Evolutionary conservation across 2,888 invertebrate genomes (phyloP).

Genomic region (Isoperla grammatica): DNA sequence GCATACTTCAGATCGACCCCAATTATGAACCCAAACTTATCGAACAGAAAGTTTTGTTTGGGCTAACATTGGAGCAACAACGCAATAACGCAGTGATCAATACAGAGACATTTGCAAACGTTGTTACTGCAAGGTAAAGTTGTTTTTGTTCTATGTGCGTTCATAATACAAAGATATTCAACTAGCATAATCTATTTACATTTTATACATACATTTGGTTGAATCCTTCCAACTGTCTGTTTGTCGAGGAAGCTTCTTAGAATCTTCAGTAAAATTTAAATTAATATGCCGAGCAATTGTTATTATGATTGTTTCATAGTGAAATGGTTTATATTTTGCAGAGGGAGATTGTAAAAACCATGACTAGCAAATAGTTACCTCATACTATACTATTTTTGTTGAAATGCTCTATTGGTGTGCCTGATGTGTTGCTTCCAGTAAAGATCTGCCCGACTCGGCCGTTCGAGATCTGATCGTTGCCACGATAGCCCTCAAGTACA

Average conservation of each 20-base stretch:
- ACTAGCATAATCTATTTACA: too few species aligned
- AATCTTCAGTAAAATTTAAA: background rate
- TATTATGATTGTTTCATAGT: too few species aligned
- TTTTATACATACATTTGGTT: too few species aligned
- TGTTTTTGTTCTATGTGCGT: too few species aligned
- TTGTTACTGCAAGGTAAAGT: slow-evolving; percentile 60
- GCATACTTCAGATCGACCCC: slow-evolving; percentile 68
- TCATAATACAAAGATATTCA: too few species aligned
- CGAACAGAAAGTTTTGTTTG: slow-evolving; percentile 80
- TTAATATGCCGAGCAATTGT: background rate
- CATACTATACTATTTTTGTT: too few species aligned
- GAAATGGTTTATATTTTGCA: too few species aligned
- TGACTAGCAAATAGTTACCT: too few species aligned
- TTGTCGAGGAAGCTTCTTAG: too few species aligned
- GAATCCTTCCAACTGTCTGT: background rate
- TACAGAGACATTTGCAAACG: slow-evolving; percentile 66
- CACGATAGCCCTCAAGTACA: slow-evolving; percentile 93
- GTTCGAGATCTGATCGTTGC: slow-evolving; percentile 90
- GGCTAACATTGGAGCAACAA: slow-evolving; percentile 78
- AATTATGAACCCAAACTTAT: slow-evolving; percentile 71
- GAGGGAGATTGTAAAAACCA: too few species aligned
- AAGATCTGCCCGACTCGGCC: slow-evolving; percentile 60
- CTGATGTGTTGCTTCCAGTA: too few species aligned
- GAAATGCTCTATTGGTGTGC: too few species aligned
- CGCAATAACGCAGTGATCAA: slow-evolving; percentile 85